phyloP scores from a whole-genome alignment of 1,140 invertebrate genomes.

The Pogonomyrmex barbatus region DNA sequence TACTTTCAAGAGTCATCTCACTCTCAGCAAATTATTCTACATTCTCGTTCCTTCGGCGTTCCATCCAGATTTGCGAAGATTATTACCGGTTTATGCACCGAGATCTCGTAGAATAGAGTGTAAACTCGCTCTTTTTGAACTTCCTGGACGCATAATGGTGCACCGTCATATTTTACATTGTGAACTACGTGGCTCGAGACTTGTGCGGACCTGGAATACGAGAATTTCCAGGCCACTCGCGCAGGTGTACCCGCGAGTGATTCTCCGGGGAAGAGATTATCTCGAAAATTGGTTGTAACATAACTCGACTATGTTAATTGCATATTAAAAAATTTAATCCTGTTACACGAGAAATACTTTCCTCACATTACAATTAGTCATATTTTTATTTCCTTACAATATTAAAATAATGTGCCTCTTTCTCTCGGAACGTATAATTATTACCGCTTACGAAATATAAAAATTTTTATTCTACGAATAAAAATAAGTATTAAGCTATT shows the following conservation, averaged over 20 bases:
- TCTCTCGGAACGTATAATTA: not conserved
- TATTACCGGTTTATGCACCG: constrained; percentile 10
- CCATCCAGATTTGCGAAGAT: constrained; percentile 8
- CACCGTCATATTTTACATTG: constrained; percentile 48
- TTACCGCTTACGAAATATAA: not conserved
- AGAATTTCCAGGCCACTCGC: constrained; percentile 50
- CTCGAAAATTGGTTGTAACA: constrained; percentile 63
- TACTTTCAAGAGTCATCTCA: not conserved
- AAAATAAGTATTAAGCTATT: not conserved
- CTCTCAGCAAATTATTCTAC: not conserved
- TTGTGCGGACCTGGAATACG: constrained; percentile 33
- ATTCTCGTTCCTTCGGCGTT: not conserved
- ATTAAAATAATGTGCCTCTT: not conserved
- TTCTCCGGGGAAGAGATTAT: constrained; percentile 54
- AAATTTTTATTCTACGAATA: too few relatives aligned
- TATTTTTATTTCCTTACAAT: not conserved
- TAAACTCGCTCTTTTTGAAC: constrained; percentile 29
- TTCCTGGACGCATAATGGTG: constrained; percentile 47
- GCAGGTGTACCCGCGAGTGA: constrained; percentile 55
- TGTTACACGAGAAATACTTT: constrained; percentile 18
- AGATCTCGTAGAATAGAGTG: constrained; percentile 18
- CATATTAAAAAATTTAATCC: constrained; percentile 46
- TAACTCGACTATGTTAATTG: constrained; percentile 57
- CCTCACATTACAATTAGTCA: constrained; percentile 15
- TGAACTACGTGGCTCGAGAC: constrained; percentile 44